phyloP scores from a whole-genome alignment of 2,797 vertebrate species.

The Trachops cirrhosus region DNA sequence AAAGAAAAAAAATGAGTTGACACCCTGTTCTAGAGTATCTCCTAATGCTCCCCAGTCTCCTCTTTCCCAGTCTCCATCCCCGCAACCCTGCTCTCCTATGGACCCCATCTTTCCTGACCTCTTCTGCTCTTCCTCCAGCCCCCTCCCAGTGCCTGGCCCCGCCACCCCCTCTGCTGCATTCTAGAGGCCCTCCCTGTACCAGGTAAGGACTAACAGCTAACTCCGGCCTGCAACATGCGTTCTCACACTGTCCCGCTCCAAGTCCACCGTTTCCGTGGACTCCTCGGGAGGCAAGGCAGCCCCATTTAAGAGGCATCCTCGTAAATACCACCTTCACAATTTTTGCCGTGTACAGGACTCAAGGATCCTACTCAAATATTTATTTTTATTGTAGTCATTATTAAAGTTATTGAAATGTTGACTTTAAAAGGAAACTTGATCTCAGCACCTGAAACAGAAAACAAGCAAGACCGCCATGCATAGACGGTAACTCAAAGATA shows the following conservation, averaged over 20 bases:
- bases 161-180: not conserved
- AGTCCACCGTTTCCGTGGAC: too few relatives aligned
- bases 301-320: not conserved
- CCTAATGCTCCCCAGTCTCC: not conserved
- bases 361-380: not conserved
- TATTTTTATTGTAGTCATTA: not conserved
- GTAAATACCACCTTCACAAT: not conserved
- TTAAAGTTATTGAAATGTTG: not conserved
- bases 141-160: too few relatives aligned
- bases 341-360: not conserved
- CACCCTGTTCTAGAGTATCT: not conserved
- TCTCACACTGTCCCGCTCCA: not conserved
- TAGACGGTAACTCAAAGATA: not conserved
- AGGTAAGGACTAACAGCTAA: not conserved
- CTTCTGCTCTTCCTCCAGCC: too few relatives aligned
- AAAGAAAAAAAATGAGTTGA: too few relatives aligned
- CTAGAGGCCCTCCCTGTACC: not conserved
- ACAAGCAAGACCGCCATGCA: not conserved
- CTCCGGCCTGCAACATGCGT: not conserved
- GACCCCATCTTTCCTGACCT: too few relatives aligned
- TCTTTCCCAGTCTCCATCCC: not conserved
- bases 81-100: accelerated
- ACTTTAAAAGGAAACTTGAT: not conserved
- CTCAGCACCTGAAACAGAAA: not conserved
- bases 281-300: accelerated